Conservation (phyloP, 2,888 invertebrate species). For the Sphaerophoria taeniata region DNA sequence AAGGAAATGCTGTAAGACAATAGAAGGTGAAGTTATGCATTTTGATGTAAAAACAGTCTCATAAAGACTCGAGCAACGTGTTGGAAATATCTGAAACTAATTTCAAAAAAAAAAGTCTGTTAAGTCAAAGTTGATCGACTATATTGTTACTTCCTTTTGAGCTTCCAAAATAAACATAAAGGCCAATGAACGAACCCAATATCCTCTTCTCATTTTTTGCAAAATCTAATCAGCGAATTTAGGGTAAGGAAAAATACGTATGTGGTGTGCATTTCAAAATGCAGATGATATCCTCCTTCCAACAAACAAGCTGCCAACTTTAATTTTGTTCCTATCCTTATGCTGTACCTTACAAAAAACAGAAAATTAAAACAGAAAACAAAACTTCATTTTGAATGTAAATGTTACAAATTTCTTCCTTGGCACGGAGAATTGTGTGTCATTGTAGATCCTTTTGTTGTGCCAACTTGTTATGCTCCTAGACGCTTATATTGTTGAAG, state of each 20-base stretch:
- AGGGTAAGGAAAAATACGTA: conserved; percentile 25
- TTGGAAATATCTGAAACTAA: conserved; percentile 62
- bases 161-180: background rate
- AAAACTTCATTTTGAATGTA: conserved; percentile 42
- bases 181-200: conserved; percentile 13
- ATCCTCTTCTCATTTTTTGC: background rate
- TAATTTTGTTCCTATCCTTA: conserved; percentile 22
- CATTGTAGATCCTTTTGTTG: conserved; percentile 51
- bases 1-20: conserved; percentile 28
- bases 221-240: conserved; percentile 56
- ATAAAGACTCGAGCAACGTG: conserved; percentile 48
- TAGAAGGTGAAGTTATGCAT: conserved; percentile 18
- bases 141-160: conserved; percentile 31
- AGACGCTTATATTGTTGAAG: conserved; percentile 29
- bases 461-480: conserved; percentile 54
- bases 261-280: no score
- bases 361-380: background rate
- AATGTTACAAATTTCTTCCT: conserved; percentile 35
- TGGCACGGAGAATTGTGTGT: conserved; percentile 62
- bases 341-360: background rate
- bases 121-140: conserved; percentile 44
- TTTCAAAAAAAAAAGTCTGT: conserved; percentile 20
- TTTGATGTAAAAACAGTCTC: conserved; percentile 45
- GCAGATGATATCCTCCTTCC: conserved; percentile 15
- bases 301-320: conserved; percentile 14